A percentile compares a stretch with the other conserved stretches of the same genome.
These are phyloP conservation scores for Sus cebifrons DNA, from an alignment of 2,797 vertebrate species.

Conservation along the genomic window DNA sequence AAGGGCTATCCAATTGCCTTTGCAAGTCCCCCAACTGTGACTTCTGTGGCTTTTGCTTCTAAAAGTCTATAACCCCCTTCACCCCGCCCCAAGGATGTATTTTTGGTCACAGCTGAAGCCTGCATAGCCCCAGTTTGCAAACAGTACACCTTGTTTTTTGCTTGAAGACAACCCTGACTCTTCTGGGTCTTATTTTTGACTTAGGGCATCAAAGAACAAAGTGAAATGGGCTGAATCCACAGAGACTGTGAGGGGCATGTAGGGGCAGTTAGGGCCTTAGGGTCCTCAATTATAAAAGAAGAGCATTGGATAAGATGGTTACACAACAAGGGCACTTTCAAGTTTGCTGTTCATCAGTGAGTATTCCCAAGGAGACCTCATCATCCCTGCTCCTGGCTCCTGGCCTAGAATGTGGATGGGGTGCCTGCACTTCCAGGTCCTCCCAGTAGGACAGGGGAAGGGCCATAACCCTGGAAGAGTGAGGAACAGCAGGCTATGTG, in stretches of 20 bases:
- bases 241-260: neutral
- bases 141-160: neutral
- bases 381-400: neutral
- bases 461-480: neutral
- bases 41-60: neutral
- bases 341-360: neutral
- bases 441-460: neutral
- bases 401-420: neutral
- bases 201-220: neutral
- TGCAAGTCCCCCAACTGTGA: neutral
- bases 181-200: neutral
- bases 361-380: neutral
- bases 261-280: neutral
- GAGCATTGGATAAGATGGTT: neutral
- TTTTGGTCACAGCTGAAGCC: neutral
- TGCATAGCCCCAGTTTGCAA: neutral
- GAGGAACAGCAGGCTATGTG: neutral
- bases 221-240: neutral
- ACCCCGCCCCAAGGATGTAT: neutral
- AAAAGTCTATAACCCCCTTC: neutral
- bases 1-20: neutral
- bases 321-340: neutral
- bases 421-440: neutral
- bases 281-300: neutral
- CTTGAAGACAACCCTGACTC: neutral